Base-by-base conservation (phyloP, 2,113 vertebrate genomes). In the Phyllostomus discolor region DNA sequence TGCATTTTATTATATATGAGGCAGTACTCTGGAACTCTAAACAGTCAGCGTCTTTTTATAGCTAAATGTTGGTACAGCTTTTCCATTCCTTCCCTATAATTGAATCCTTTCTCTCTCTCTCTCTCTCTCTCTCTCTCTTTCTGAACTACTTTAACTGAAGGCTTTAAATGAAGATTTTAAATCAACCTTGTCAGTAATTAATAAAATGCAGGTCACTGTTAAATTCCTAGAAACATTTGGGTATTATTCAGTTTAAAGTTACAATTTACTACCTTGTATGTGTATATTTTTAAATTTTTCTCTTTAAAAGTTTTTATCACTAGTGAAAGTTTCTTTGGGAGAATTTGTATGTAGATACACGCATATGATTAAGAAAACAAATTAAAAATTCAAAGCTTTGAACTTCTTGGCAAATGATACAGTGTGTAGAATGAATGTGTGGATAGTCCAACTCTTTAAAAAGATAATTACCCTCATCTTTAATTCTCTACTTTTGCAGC, bases 401-500 rank as follows among this genome's bases (percentile, higher is more conserved):
- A 41, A 31, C 22, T 85, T 19, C 17, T 43, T 64, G 41, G 43
- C 33, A 96, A 94, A 54, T 96, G 83, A 38, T 76, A 38, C 31
- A 67, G 35, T 88, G 88, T 87, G 10, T 57, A 46, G 54, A 96
- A 81, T 67, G n/a, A 1, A 0, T 59, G 41, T 24, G 52, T 88
- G 50, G 33, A 46, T 4, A 52, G 16, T 59, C 81, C 84, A 90
- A 59, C 48, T 91, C 62, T 93, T 91, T 46, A 73, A 67, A 97
- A 86, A 84, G 46, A 89, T 95, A 96, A 94, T 94, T 92, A 54
- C 90, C 82, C 0, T 48, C 79, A 84, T 75, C 50, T 94, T 96
- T 70, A 73, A 94, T 31, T 46, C 84, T 67, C 72, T 4, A 90
- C 85, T 94, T 97, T 97, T 97, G 96, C 54, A 75, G 70, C 76